phyloP scores from a whole-genome alignment of 2,888 invertebrate genomes.

The Drosophila stalkeri region DNA sequence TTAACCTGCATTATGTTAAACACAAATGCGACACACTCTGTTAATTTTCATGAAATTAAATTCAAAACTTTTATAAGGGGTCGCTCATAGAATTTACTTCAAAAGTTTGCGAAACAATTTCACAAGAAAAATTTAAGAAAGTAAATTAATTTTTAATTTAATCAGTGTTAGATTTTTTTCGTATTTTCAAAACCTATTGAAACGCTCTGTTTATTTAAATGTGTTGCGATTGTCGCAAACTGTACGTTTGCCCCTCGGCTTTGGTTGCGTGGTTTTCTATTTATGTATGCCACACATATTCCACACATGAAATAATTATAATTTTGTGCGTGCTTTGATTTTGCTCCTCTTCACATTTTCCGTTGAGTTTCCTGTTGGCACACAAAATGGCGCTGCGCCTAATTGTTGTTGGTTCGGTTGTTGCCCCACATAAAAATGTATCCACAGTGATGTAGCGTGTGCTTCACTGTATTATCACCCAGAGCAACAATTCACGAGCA shows the following conservation, averaged over 20 bases:
- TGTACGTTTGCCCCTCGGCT: slow-evolving; percentile 32
- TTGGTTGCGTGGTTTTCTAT: slow-evolving; percentile 37
- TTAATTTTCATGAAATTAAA: slow-evolving; percentile 73
- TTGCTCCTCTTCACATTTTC: slow-evolving; percentile 71
- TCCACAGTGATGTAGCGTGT: slow-evolving; percentile 37
- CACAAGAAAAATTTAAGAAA: neutral
- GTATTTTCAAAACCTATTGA: too few relatives aligned
- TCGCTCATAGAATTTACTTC: slow-evolving; percentile 6
- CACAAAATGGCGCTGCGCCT: slow-evolving; percentile 48
- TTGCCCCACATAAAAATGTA: slow-evolving; percentile 36
- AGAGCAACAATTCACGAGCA: slow-evolving; percentile 52
- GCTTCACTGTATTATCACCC: slow-evolving; percentile 39
- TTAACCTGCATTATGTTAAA: slow-evolving; percentile 62
- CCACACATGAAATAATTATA: slow-evolving; percentile 75
- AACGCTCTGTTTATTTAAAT: neutral
- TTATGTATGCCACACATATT: slow-evolving; percentile 66
- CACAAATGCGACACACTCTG: slow-evolving; percentile 65
- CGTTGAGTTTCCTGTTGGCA: slow-evolving; percentile 58
- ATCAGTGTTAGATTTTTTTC: neutral
- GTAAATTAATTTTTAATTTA: neutral
- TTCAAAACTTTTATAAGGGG: slow-evolving; percentile 33
- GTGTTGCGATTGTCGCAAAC: slow-evolving; percentile 10
- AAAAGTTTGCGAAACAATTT: neutral
- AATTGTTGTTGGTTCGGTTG: slow-evolving; percentile 34
- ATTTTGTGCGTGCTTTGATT: slow-evolving; percentile 77